Evolutionary conservation across 2,797 vertebrate species (phyloP).

Genomic region (Ceryle rudis): DNA sequence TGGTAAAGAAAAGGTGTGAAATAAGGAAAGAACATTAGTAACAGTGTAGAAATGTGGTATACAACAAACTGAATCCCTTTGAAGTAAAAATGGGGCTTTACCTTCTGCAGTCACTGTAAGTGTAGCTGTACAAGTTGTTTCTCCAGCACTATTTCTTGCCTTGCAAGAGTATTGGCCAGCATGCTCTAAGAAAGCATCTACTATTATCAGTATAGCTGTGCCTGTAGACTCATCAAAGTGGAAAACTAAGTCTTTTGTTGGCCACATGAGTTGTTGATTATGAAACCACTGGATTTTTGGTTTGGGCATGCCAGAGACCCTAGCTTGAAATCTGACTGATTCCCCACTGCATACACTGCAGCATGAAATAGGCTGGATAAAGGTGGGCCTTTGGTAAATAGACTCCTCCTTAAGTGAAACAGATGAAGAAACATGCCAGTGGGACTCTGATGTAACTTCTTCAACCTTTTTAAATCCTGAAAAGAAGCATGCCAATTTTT

Average conservation of each 20-base stretch:
- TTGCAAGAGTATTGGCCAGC: conserved; percentile 92
- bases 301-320: conserved; percentile 86
- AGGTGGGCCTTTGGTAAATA: conserved; percentile 88
- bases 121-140: conserved; percentile 87
- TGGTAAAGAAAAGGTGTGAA: conserved; percentile 25
- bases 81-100: conserved; percentile 82
- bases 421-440: conserved; percentile 84
- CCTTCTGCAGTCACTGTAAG: conserved; percentile 90
- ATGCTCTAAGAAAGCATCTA: conserved; percentile 92
- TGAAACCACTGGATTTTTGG: conserved; percentile 93
- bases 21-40: conserved; percentile 73
- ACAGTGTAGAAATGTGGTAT: conserved; percentile 53
- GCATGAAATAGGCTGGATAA: conserved; percentile 91
- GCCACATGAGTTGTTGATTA: conserved; percentile 84
- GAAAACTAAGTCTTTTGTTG: conserved; percentile 91
- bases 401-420: conserved; percentile 86
- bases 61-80: conserved; percentile 74
- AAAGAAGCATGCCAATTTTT: conserved; percentile 90
- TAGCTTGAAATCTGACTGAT: conserved; percentile 91
- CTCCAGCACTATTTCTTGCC: conserved; percentile 89
- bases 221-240: conserved; percentile 91
- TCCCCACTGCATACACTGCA: conserved; percentile 87
- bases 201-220: conserved; percentile 91
- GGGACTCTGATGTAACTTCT: conserved; percentile 81
- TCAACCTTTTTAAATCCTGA: conserved; percentile 86